Evolutionary conservation across 2,888 invertebrate genomes (phyloP).

Genomic region (Tigriopus californicus): DNA sequence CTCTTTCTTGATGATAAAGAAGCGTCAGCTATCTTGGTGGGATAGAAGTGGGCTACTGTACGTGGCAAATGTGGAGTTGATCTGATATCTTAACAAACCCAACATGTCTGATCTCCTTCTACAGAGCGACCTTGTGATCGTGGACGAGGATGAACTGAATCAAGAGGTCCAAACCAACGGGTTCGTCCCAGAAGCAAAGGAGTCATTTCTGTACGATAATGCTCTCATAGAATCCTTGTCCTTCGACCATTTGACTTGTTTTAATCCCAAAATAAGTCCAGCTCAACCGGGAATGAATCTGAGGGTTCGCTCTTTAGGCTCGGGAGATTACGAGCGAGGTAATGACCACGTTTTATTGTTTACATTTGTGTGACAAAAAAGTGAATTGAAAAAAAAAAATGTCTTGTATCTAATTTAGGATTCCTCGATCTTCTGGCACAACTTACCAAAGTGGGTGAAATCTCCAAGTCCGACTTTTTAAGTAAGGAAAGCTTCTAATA

Average conservation of each 20-base stretch:
- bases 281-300: conserved; percentile 56
- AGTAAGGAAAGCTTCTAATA: conserved; percentile 42
- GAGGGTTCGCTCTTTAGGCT: conserved; percentile 53
- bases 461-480: conserved; percentile 54
- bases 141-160: not conserved
- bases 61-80: no score
- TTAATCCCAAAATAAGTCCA: conserved; percentile 49
- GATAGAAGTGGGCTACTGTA: no score
- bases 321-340: conserved; percentile 59
- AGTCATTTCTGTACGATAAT: not conserved
- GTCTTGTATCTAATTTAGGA: conserved; percentile 32
- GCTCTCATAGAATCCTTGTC: not conserved
- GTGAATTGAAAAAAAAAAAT: not conserved
- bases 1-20: no score
- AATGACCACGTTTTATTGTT: conserved; percentile 16
- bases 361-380: not conserved
- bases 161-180: not conserved
- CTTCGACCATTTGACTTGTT: conserved; percentile 27
- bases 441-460: conserved; percentile 63
- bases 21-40: no score
- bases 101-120: no score
- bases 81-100: no score
- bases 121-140: not conserved
- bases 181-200: not conserved
- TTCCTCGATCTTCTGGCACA: conserved; percentile 60